Conservation (phyloP, 2,888 invertebrate species). For the Clunio marinus region DNA sequence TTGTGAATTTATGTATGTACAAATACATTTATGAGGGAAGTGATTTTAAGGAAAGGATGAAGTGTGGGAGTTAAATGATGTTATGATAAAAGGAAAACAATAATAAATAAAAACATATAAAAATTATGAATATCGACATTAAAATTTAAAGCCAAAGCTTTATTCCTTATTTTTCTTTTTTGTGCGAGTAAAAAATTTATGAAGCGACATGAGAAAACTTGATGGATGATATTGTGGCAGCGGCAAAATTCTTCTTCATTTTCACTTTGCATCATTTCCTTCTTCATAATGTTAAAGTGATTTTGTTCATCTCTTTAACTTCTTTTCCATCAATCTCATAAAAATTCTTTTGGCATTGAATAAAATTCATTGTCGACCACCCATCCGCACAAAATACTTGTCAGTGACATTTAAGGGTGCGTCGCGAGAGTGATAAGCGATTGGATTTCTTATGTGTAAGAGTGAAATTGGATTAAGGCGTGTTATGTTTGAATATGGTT, state of each 20-base stretch:
- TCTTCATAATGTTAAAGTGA: background rate
- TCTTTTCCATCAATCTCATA: no score
- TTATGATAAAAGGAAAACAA: background rate
- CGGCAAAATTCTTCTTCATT: background rate
- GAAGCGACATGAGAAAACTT: background rate
- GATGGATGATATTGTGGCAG: background rate
- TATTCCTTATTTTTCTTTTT: no score
- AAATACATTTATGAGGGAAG: background rate
- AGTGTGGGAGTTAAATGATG: slow-evolving; percentile 2
- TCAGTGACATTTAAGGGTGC: no score
- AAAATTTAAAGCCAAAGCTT: background rate
- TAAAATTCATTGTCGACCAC: no score
- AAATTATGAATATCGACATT: background rate
- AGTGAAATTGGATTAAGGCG: no score
- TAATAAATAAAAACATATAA: background rate
- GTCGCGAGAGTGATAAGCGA: no score
- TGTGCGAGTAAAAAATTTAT: background rate
- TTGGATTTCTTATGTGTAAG: no score
- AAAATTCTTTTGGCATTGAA: no score
- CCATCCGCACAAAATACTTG: no score
- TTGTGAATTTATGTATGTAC: slow-evolving; percentile 14
- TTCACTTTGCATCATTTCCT: background rate
- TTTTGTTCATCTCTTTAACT: background rate
- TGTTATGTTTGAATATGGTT: no score
- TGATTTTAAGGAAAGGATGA: no score